These are phyloP conservation scores for Mobula birostris DNA, from an alignment of 2,113 vertebrate genomes.

Conservation along the genomic window DNA sequence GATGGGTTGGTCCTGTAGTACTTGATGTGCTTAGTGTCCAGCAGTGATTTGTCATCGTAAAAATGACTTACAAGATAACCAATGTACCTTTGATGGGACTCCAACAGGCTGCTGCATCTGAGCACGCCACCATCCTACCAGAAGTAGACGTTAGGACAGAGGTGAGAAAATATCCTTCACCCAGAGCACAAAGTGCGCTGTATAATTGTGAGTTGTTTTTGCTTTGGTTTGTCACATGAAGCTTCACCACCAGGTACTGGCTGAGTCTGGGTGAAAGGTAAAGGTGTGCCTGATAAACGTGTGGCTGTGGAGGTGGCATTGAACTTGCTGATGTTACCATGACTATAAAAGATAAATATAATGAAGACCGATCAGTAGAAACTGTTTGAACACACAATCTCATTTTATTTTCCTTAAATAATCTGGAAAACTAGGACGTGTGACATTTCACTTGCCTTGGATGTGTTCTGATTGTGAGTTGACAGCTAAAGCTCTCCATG, in stretches of 20 bases:
- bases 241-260: neutral
- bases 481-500: neutral
- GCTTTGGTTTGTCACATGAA: neutral
- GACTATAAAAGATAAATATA: constrained; percentile 16
- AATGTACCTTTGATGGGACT: too few species aligned
- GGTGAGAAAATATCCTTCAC: too few species aligned
- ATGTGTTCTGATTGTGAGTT: constrained; percentile 1
- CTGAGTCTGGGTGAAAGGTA: neutral
- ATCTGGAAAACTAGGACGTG: neutral
- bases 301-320: neutral
- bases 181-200: neutral
- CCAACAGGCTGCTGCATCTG: too few species aligned
- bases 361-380: neutral
- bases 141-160: too few species aligned
- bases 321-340: constrained; percentile 11
- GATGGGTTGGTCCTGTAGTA: too few species aligned
- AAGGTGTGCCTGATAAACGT: neutral
- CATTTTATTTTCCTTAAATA: constrained; percentile 3
- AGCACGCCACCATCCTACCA: too few species aligned
- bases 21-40: too few species aligned
- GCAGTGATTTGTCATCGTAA: too few species aligned
- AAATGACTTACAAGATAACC: too few species aligned
- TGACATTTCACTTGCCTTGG: neutral
- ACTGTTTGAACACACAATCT: neutral
- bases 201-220: constrained; percentile 8